A percentile compares a stretch with the other conserved stretches of the same genome.
These are phyloP conservation scores for Scaptomyza parva DNA, from an alignment of 2,888 invertebrate genomes.

Conservation along the genomic window DNA sequence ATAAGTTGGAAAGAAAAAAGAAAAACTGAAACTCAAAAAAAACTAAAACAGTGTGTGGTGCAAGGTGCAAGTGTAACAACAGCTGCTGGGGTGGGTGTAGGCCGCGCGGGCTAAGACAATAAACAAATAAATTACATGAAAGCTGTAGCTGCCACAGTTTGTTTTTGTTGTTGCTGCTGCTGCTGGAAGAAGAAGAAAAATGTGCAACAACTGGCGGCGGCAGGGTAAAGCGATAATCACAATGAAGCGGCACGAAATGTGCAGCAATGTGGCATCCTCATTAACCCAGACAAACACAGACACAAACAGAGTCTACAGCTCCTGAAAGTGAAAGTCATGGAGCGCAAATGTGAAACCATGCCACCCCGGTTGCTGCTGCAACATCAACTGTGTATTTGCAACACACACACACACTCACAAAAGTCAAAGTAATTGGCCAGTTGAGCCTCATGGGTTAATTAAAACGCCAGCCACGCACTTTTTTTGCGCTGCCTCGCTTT, in stretches of 20 bases:
- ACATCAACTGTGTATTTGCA: constrained; percentile 15
- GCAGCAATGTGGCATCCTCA: constrained; percentile 78
- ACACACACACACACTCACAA: too few relatives aligned
- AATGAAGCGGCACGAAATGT: constrained; percentile 78
- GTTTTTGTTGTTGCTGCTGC: constrained; percentile 15
- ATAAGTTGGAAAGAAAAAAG: constrained; percentile 29
- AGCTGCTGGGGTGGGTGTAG: constrained; percentile 57
- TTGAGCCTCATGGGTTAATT: constrained; percentile 78
- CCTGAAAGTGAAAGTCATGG: constrained; percentile 75
- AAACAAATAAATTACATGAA: constrained; percentile 80
- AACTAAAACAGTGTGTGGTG: constrained; percentile 25
- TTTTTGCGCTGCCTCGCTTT: too few relatives aligned
- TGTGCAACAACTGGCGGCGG: constrained; percentile 56
- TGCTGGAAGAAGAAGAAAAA: constrained; percentile 51
- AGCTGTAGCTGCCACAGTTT: constrained; percentile 74
- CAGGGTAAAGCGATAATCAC: constrained; percentile 68
- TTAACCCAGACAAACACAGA: constrained; percentile 61
- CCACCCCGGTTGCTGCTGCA: constrained; percentile 1
- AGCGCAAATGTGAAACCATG: constrained; percentile 46
- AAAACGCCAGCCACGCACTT: constrained; percentile 75
- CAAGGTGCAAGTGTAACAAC: constrained; percentile 80
- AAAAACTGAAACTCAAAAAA: constrained; percentile 1
- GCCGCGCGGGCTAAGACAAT: constrained; percentile 67
- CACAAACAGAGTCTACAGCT: constrained; percentile 21
- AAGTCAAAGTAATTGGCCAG: constrained; percentile 75